phyloP scores from a whole-genome alignment of 2,113 vertebrate genomes.

The Mastomys natalensis region DNA sequence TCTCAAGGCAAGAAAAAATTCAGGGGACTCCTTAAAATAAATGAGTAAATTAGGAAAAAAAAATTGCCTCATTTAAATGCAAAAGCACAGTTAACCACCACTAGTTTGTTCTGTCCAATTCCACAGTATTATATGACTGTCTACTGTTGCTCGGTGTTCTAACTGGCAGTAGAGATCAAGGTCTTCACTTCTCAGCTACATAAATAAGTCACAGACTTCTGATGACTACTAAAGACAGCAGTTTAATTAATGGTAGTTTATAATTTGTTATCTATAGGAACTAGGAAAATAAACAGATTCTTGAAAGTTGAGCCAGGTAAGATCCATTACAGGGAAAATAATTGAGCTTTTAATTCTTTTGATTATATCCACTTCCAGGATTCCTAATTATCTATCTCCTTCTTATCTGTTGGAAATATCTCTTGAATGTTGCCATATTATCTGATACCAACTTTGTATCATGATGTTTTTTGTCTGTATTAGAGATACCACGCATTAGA shows the following conservation, averaged over 20 bases:
- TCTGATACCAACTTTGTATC: slow-evolving; percentile 27
- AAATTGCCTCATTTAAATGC: slow-evolving; percentile 51
- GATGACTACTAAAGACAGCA: slow-evolving; percentile 17
- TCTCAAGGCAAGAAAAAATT: slow-evolving; percentile 36
- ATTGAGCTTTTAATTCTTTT: slow-evolving; percentile 39
- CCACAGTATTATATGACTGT: slow-evolving; percentile 43
- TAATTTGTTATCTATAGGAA: slow-evolving; percentile 50
- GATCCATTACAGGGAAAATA: not conserved
- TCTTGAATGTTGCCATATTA: slow-evolving; percentile 57
- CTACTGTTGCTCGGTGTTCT: not conserved
- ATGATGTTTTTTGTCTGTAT: not conserved
- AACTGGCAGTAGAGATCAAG: not conserved
- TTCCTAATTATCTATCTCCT: slow-evolving; percentile 39
- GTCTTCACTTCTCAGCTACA: slow-evolving; percentile 8
- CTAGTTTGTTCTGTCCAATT: slow-evolving; percentile 37
- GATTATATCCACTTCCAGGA: slow-evolving; percentile 33
- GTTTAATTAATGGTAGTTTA: slow-evolving; percentile 27
- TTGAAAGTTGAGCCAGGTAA: slow-evolving; percentile 29
- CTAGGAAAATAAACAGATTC: slow-evolving; percentile 54
- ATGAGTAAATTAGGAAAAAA: not conserved
- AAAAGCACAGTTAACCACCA: not conserved
- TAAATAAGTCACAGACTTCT: not conserved
- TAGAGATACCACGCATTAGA: slow-evolving; percentile 3
- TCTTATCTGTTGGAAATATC: slow-evolving; percentile 53
- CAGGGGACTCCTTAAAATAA: not conserved